Percentiles rank a stretch among this genome's conserved stretches.
Evolutionary conservation across 1,140 invertebrate species (phyloP).

Genomic region (Brachionus koreanus): DNA sequence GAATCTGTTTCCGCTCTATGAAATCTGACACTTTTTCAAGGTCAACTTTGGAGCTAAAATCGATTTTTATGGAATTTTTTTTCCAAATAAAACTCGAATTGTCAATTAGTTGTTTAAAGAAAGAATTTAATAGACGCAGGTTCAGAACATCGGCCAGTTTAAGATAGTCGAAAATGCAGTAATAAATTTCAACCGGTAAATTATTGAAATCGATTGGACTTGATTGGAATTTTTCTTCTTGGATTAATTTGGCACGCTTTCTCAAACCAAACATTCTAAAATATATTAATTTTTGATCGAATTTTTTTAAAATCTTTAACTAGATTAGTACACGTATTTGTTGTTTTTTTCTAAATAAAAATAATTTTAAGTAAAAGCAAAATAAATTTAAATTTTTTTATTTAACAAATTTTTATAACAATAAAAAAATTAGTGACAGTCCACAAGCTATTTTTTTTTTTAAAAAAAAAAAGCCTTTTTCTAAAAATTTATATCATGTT

Average conservation of each 20-base stretch:
- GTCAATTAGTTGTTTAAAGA: slow-evolving; percentile 18
- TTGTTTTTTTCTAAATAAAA: too few species aligned
- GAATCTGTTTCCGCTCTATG: neutral
- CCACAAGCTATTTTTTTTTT: too few species aligned
- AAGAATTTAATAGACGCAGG: neutral
- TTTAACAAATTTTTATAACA: too few species aligned
- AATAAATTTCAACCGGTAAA: slow-evolving; percentile 20
- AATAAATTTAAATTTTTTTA: too few species aligned
- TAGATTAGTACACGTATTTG: too few species aligned
- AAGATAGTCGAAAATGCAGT: neutral
- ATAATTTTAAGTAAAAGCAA: too few species aligned
- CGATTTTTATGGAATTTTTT: neutral
- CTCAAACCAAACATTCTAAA: slow-evolving; percentile 28
- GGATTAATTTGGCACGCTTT: slow-evolving; percentile 24
- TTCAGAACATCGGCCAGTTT: neutral
- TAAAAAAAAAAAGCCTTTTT: too few species aligned
- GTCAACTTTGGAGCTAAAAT: neutral
- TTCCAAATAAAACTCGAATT: slow-evolving; percentile 23
- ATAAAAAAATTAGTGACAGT: too few species aligned
- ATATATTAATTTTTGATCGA: neutral
- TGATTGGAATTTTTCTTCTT: neutral
- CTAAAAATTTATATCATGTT: too few species aligned
- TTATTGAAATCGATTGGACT: neutral
- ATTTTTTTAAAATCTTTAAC: too few species aligned
- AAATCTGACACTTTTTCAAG: neutral